Evolutionary conservation across 2,888 invertebrate genomes (phyloP), one percentile per base, ranked within the genome.

Genomic region (Miltochrista miniata): DNA sequence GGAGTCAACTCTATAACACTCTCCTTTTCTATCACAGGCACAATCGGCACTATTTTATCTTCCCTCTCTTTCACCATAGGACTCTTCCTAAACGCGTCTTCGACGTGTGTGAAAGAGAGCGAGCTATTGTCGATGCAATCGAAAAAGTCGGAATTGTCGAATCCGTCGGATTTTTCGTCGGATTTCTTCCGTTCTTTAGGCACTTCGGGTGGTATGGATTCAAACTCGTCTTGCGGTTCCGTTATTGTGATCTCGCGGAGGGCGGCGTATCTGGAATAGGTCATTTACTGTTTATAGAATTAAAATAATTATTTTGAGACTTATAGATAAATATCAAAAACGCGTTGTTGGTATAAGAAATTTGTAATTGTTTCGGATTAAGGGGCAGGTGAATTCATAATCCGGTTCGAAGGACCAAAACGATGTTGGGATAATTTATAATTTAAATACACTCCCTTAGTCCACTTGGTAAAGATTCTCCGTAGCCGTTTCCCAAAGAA

Each of bases 231-330:
- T 66, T 76, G 90, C 41, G 87, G 91, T 72, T 95, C 94, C 0
- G 94, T 94, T 48, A 94, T 88, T 34, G 96, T 96, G 10, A 95
- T 94, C 73, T 96, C 96, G 0, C 97, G 90, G 44, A 97, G 81
- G 0, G 97, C 97, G 0, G 97, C 97, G 76, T 97, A 97, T 68
- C 77, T 78, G 46, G 24, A 45, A 47, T 12, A 1, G 40, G 29
- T 14, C 12, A 39, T 35, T 42, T 12, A 33, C 37, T 33, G 7
- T 38, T 45, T 37, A 45, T 13, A 24, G 13, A 35, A 13, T 44
- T 11, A 14, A 35, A n/a, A n/a, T n/a, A n/a, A n/a, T n/a, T n/a
- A n/a, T n/a, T n/a, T n/a, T n/a, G n/a, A n/a, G n/a, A n/a, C n/a
- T n/a, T n/a, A n/a, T n/a, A n/a, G n/a, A n/a, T n/a, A n/a, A n/a